phyloP scores from a whole-genome alignment of 1,140 invertebrate species.

The Cotesia chilonis region DNA sequence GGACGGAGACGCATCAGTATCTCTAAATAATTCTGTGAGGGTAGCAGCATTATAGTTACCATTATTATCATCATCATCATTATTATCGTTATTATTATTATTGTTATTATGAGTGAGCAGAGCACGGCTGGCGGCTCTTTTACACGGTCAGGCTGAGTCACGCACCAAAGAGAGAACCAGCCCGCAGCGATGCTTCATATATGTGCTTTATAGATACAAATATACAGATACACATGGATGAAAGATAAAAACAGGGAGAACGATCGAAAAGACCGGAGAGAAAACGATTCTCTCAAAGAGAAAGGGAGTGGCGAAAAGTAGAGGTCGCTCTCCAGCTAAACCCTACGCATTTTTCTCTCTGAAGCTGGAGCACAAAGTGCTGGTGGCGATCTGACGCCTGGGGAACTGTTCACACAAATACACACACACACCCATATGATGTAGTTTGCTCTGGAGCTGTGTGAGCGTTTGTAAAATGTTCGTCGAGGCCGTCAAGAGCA shows the following conservation, averaged over 20 bases:
- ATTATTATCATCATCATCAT: too few relatives aligned
- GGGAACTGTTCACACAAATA: conserved; percentile 2
- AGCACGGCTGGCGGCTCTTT: conserved; percentile 6
- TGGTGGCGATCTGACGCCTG: conserved; percentile 14
- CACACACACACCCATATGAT: not conserved
- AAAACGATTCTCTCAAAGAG: not conserved
- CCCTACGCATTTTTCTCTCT: conserved; percentile 19
- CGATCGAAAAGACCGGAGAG: not conserved
- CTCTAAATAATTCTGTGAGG: conserved; percentile 15
- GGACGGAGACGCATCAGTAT: not conserved
- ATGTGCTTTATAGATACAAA: conserved; percentile 10
- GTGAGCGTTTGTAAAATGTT: conserved; percentile 11
- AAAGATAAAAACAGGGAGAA: conserved; percentile 2
- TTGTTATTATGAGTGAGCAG: too few relatives aligned
- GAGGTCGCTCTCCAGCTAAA: not conserved
- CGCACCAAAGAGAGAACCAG: conserved; percentile 44
- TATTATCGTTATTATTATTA: too few relatives aligned
- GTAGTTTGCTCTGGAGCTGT: too few relatives aligned
- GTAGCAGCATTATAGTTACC: conserved; percentile 10
- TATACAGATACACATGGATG: not conserved
- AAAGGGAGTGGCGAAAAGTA: conserved; percentile 2
- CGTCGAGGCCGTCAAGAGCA: conserved; percentile 24
- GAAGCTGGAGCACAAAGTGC: conserved; percentile 6
- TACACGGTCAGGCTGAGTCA: conserved; percentile 45
- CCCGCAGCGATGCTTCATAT: conserved; percentile 24